phyloP scores from a whole-genome alignment of 2,888 invertebrate genomes.

The Agrotis puta region DNA sequence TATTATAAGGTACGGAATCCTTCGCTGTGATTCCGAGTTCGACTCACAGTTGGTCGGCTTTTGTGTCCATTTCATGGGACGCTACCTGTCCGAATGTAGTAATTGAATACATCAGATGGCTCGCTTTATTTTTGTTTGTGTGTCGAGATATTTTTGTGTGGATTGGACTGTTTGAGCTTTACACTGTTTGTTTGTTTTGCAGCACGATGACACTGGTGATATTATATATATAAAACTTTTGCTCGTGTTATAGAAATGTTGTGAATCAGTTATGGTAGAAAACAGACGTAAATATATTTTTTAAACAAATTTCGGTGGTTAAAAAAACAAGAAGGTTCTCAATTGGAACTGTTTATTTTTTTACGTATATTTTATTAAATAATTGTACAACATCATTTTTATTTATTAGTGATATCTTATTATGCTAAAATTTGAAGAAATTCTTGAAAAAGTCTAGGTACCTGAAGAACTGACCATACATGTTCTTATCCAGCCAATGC shows the following conservation, averaged over 20 bases:
- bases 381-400: too few species aligned
- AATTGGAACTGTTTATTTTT: too few species aligned
- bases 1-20: not conserved
- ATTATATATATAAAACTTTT: too few species aligned
- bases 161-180: not conserved
- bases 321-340: too few species aligned
- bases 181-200: not conserved
- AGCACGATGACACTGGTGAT: too few species aligned
- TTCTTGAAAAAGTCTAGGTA: too few species aligned
- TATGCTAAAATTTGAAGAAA: not conserved
- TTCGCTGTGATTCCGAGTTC: not conserved
- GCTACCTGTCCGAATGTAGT: conserved; percentile 48
- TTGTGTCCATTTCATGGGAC: conserved; percentile 37
- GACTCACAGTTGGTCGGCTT: not conserved
- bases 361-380: too few species aligned
- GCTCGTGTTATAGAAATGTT: too few species aligned
- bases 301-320: too few species aligned
- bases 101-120: conserved; percentile 51
- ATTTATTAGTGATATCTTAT: not conserved
- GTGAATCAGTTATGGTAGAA: too few species aligned
- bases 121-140: conserved; percentile 31
- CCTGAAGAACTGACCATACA: not conserved
- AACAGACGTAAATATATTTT: too few species aligned
- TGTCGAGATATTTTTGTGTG: conserved; percentile 21
- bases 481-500: conserved; percentile 45